A percentile compares a stretch with the other conserved stretches of the same genome.
Conservation (phyloP, 2,888 invertebrate species). For the Emesis castigata region DNA sequence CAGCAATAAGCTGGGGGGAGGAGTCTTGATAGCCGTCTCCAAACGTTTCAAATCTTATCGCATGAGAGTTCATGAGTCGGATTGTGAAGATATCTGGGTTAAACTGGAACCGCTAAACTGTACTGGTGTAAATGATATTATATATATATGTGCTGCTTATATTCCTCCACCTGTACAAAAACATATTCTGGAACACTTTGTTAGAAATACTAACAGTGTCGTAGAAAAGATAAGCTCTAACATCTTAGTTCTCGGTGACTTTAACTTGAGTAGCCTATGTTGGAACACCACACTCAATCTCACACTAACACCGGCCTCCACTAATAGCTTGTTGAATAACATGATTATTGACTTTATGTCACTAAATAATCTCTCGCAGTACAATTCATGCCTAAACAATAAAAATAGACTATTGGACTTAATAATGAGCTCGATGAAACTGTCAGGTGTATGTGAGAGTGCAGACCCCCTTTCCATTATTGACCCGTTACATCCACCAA, state of each 20-base stretch:
- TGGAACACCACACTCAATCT: conserved; percentile 1
- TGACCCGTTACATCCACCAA: conserved; percentile 24
- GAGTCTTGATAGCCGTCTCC: not conserved
- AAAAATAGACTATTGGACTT: conserved; percentile 24
- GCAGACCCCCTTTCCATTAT: conserved; percentile 9
- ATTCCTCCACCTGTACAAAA: conserved; percentile 30
- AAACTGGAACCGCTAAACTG: not conserved
- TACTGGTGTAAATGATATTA: not conserved
- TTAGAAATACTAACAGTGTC: conserved; percentile 18
- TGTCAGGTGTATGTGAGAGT: not conserved
- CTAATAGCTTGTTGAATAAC: conserved; percentile 24
- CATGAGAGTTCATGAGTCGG: too few species aligned
- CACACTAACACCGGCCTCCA: not conserved
- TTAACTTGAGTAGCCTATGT: conserved; percentile 25
- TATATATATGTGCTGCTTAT: conserved; percentile 25
- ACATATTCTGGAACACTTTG: conserved; percentile 25
- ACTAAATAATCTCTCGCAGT: not conserved
- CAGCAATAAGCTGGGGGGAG: not conserved
- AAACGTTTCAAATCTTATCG: not conserved
- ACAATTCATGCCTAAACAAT: not conserved
- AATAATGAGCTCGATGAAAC: conserved; percentile 3
- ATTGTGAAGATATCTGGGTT: conserved; percentile 41
- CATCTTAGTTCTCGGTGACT: conserved; percentile 17
- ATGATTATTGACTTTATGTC: conserved; percentile 34
- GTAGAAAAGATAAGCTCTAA: conserved; percentile 1